Base-by-base conservation (phyloP, 2,888 invertebrate species). In the Drosophila leonis region DNA sequence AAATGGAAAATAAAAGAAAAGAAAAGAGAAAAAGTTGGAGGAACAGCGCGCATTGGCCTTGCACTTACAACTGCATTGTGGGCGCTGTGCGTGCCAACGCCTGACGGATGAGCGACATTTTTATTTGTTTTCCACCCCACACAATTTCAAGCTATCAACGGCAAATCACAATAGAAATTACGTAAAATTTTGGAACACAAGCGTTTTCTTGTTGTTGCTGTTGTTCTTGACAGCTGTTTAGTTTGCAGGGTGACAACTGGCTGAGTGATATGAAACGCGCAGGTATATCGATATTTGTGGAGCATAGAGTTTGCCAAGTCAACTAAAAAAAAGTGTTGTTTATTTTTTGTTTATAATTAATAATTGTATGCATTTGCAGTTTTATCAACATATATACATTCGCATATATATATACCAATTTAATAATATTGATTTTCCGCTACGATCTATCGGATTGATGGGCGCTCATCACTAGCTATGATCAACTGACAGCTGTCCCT, bases 51-150 rank as follows among this genome's bases (percentile, higher is more conserved):
- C 10, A 4, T 8, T 18, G 52, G 9, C 10, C 10, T 24, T 1
- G 13, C 20, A 76, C 83, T 78, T 75, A 91, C 92, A 88, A 83
- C 61, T 91, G 87, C 72, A 85, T 55, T 12, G 81, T 71, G 63
- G 81, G 83, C 41, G 80, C 75, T 31, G 78, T 65, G 56, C 81
- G 82, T 61, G 74, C 76, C 60, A 91, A 52, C 68, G 82, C 79
- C 78, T 86, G 90, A 57, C 87, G 88, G 69, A 87, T 73, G 31
- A 90, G 72, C 65, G 92, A 91, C 92, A 91, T 92, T 76, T 83
- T 83, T 18, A 24, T 27, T 27, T 15, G 35, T 39, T 61, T 29
- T 51, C 35, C 39, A 42, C 18, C 15, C 15, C 29, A 20, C 18
- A 46, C 42, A 65, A 64, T 62, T 57, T 52, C 65, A 60, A 57